phyloP scores from a whole-genome alignment of 2,888 invertebrate species.

The Caenorhabditis zanzibari region DNA sequence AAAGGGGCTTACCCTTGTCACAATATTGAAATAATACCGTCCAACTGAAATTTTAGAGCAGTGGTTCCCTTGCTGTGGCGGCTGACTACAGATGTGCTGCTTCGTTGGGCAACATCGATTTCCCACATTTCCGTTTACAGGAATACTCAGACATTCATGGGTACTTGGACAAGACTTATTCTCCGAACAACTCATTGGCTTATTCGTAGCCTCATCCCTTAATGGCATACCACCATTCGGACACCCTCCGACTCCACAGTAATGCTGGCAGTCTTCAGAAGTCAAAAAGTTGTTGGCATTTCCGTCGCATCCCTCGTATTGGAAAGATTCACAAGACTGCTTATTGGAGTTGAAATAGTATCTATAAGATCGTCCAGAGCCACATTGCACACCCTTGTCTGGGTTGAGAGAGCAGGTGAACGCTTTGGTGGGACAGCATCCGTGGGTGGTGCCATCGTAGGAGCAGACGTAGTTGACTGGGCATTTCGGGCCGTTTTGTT shows the following conservation, averaged over 20 bases:
- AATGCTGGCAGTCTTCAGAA: conserved; percentile 78
- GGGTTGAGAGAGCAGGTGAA: conserved; percentile 80
- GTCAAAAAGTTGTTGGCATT: conserved; percentile 80
- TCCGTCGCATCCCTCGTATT: conserved; percentile 82
- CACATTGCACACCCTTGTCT: conserved; percentile 80
- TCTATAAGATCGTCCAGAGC: conserved; percentile 71
- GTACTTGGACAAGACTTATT: conserved; percentile 72
- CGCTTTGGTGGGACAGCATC: conserved; percentile 81
- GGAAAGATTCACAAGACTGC: conserved; percentile 80
- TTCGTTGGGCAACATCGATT: conserved; percentile 81
- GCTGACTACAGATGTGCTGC: conserved; percentile 80
- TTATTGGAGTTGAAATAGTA: conserved; percentile 80
- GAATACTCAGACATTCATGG: conserved; percentile 79
- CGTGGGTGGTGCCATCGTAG: conserved; percentile 78
- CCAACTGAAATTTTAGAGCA: conserved; percentile 77
- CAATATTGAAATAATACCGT: conserved; percentile 75
- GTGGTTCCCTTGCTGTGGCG: conserved; percentile 80
- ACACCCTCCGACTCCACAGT: conserved; percentile 82
- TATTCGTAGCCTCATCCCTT: conserved; percentile 75
- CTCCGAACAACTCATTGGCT: conserved; percentile 74
- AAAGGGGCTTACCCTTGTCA: conserved; percentile 63
- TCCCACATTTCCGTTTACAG: conserved; percentile 73
- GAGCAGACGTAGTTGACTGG: conserved; percentile 80
- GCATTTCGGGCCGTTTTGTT: conserved; percentile 75
- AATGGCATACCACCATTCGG: conserved; percentile 81